Conservation (phyloP, 2,113 vertebrate species). For the Scytalopus superciliaris region DNA sequence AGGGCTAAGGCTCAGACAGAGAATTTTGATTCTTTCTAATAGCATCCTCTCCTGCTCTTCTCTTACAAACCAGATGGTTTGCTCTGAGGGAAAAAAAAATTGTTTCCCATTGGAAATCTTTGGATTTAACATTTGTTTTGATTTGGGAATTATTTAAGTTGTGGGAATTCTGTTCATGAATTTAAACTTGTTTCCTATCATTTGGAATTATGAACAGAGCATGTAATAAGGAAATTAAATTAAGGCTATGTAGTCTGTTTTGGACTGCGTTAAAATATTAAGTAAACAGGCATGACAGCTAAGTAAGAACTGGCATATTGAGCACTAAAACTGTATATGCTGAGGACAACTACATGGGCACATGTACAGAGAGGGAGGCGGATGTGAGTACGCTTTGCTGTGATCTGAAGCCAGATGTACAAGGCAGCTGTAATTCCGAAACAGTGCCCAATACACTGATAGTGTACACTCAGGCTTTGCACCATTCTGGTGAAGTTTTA, state of each 20-base stretch:
- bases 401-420: background rate
- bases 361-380: fast-evolving
- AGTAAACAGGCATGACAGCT: background rate
- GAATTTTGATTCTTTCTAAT: background rate
- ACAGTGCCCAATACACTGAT: background rate
- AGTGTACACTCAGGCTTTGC: background rate
- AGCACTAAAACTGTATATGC: background rate
- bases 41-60: background rate
- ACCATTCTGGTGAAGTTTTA: background rate
- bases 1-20: background rate
- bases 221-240: background rate
- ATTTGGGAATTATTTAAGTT: background rate
- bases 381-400: fast-evolving
- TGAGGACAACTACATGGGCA: background rate
- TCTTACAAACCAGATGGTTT: background rate
- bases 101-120: background rate
- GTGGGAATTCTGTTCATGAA: background rate
- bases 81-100: background rate
- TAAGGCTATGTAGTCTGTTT: background rate
- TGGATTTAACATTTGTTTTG: background rate
- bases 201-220: background rate
- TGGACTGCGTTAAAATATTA: background rate
- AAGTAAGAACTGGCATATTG: background rate
- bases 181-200: background rate
- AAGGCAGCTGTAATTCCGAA: background rate